phyloP scores from a whole-genome alignment of 1,140 invertebrate species.

The Drosophila takahashii region DNA sequence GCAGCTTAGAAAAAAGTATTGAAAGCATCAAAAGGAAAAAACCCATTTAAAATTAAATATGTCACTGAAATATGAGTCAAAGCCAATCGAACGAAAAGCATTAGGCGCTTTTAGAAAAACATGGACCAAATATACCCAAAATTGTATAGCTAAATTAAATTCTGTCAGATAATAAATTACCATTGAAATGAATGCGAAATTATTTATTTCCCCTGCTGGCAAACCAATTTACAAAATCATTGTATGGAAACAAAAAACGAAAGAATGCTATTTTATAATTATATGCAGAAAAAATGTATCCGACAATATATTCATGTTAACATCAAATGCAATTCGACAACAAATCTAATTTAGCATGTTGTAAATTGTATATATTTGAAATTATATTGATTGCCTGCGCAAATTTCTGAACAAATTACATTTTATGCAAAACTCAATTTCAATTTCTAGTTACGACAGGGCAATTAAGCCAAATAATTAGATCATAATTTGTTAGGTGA shows the following conservation, averaged over 20 bases:
- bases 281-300: conserved; percentile 31
- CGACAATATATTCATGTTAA: conserved; percentile 39
- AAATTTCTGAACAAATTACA: conserved; percentile 19
- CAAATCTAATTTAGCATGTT: conserved; percentile 38
- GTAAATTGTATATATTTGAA: conserved; percentile 18
- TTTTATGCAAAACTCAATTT: conserved; percentile 38
- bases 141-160: conserved; percentile 1
- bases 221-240: conserved; percentile 38
- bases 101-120: neutral
- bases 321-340: conserved; percentile 46
- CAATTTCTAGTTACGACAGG: conserved; percentile 33
- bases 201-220: conserved; percentile 18
- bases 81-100: neutral
- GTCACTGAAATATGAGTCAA: conserved; percentile 21
- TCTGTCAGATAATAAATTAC: conserved; percentile 16
- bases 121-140: neutral
- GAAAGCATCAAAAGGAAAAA: conserved; percentile 24
- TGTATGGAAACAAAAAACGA: neutral
- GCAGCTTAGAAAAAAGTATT: conserved; percentile 14
- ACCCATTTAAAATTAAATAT: conserved; percentile 36
- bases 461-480: conserved; percentile 41
- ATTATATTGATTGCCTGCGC: conserved; percentile 27
- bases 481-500: conserved; percentile 41
- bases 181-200: neutral
- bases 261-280: conserved; percentile 33